Evolutionary conservation across 2,113 vertebrate species (phyloP).

Genomic region (Antennarius striatus): DNA sequence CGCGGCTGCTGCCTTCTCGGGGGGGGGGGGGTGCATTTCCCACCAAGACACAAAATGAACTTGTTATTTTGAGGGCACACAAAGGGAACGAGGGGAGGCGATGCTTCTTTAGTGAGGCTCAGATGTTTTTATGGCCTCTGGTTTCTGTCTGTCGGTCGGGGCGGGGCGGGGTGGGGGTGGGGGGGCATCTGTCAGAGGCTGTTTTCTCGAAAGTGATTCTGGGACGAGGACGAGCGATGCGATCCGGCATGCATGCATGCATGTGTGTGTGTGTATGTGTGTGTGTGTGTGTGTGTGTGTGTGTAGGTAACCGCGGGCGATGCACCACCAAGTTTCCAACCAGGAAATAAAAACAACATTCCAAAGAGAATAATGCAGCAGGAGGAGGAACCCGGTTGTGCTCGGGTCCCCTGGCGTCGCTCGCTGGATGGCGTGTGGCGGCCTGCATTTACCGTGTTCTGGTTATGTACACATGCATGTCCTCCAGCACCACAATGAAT

Average conservation of each 20-base stretch:
- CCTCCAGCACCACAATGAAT: conserved; percentile 60
- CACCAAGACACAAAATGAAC: neutral
- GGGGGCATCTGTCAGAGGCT: conserved; percentile 63
- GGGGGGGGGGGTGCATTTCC: too few relatives aligned
- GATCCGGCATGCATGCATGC: conserved; percentile 10
- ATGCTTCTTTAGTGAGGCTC: conserved; percentile 32
- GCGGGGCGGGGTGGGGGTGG: too few relatives aligned
- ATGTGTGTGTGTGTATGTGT: conserved; percentile 24
- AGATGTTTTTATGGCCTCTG: conserved; percentile 38
- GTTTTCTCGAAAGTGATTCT: conserved; percentile 66
- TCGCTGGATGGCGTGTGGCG: conserved; percentile 20
- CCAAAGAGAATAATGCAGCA: conserved; percentile 78
- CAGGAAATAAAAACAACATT: conserved; percentile 75
- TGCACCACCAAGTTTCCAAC: conserved; percentile 44
- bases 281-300: conserved; percentile 7
- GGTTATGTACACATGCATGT: conserved; percentile 63
- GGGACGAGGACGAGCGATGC: conserved; percentile 50
- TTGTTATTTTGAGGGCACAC: conserved; percentile 38
- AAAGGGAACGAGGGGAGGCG: conserved; percentile 13
- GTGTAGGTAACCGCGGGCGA: conserved; percentile 47
- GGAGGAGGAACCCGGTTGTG: conserved; percentile 67
- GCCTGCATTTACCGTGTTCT: conserved; percentile 35
- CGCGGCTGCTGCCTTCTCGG: too few relatives aligned
- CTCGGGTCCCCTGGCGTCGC: conserved; percentile 61
- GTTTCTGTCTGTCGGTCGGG: conserved; percentile 47